Percentiles rank a stretch among this genome's conserved stretches.
These are phyloP conservation scores for Orthonychiurus folsomi DNA, from an alignment of 2,888 invertebrate species.

Conservation along the genomic window DNA sequence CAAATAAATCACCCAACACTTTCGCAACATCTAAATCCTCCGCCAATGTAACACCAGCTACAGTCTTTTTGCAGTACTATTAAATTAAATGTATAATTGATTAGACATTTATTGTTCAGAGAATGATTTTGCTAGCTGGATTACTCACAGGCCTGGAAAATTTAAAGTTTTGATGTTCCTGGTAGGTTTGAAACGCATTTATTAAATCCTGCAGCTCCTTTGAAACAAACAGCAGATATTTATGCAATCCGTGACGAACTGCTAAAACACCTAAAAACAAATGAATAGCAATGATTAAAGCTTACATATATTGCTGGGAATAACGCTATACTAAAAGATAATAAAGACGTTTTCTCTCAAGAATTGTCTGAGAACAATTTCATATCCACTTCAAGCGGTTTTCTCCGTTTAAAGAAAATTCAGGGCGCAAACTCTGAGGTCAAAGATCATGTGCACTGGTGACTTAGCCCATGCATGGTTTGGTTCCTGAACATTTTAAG, in stretches of 20 bases:
- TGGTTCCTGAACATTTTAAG: too few species aligned
- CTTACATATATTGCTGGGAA: too few species aligned
- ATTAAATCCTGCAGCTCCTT: constrained; percentile 50
- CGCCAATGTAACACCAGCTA: constrained; percentile 45
- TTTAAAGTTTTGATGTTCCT: constrained; percentile 53
- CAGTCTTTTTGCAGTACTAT: constrained; percentile 12
- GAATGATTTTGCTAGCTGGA: neutral
- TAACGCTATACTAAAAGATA: too few species aligned
- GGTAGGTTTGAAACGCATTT: constrained; percentile 55
- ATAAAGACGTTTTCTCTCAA: too few species aligned
- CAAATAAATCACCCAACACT: constrained; percentile 86
- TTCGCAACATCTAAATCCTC: constrained; percentile 87
- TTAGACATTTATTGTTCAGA: neutral
- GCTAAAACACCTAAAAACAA: too few species aligned
- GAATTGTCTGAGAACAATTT: too few species aligned
- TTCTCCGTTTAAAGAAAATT: too few species aligned
- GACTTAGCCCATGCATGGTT: too few species aligned
- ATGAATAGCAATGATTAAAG: too few species aligned
- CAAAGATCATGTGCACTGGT: too few species aligned
- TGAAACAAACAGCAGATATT: constrained; percentile 54
- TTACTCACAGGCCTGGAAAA: constrained; percentile 56
- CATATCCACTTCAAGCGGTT: too few species aligned
- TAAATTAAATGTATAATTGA: constrained; percentile 5
- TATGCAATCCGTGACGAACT: constrained; percentile 76
- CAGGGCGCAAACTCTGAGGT: too few species aligned